Percentiles rank a stretch among this genome's conserved stretches.
These are phyloP conservation scores for Gasteruption jaculator DNA, from an alignment of 2,888 invertebrate species.

Conservation along the genomic window DNA sequence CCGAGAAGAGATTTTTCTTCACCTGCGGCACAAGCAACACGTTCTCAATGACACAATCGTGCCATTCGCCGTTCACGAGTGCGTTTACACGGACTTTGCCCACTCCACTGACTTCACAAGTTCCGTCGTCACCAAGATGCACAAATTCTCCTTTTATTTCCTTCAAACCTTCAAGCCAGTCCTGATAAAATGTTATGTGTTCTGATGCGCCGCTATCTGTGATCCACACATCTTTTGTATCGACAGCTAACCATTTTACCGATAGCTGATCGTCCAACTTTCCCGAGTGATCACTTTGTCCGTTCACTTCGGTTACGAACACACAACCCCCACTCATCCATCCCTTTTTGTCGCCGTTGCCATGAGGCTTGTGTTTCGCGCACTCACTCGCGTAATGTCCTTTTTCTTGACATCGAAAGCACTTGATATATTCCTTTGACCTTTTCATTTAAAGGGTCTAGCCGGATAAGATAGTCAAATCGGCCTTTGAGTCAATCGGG, in stretches of 20 bases:
- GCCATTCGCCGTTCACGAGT: conserved; percentile 11
- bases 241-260: background rate
- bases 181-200: conserved; percentile 10
- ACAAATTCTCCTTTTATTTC: conserved; percentile 7
- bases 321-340: conserved; percentile 1
- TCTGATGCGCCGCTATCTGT: conserved; percentile 13
- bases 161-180: conserved; percentile 10
- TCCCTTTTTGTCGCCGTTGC: background rate
- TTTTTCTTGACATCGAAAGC: conserved; percentile 10
- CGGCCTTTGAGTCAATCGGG: too few relatives aligned
- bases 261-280: background rate
- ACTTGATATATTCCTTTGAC: conserved; percentile 10
- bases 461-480: too few relatives aligned
- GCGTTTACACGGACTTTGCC: too few relatives aligned
- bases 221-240: conserved; percentile 10
- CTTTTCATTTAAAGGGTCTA: too few relatives aligned
- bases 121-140: conserved; percentile 11
- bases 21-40: conserved; percentile 22
- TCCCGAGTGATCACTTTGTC: background rate
- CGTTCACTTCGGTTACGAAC: background rate
- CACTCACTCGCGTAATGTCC: conserved; percentile 15
- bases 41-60: conserved; percentile 11
- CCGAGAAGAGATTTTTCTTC: conserved; percentile 22
- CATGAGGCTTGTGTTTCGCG: background rate
- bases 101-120: conserved; percentile 8